Percentiles rank a stretch among this genome's conserved stretches.
Evolutionary conservation across 2,888 invertebrate genomes (phyloP).

Genomic region (Epsilonema sp.): DNA sequence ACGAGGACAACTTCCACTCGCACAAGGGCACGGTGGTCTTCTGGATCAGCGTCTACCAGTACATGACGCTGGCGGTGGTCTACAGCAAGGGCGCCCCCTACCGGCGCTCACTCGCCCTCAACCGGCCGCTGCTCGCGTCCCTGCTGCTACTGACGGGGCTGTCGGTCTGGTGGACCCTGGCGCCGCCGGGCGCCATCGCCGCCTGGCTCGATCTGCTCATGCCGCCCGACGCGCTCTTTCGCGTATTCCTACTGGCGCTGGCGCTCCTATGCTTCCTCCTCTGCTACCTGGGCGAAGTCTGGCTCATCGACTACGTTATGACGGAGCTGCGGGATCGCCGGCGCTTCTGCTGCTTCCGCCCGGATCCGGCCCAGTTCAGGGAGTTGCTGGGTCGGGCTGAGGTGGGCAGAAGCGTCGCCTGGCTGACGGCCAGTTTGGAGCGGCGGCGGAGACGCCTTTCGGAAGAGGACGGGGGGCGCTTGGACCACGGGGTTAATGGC

Average conservation of each 20-base stretch:
- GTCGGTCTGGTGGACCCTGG: slow-evolving; percentile 22
- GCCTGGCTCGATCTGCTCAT: slow-evolving; percentile 19
- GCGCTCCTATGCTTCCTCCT: slow-evolving; percentile 6
- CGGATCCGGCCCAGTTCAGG: too few relatives aligned
- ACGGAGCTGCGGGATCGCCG: not conserved
- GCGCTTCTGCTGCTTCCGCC: not conserved
- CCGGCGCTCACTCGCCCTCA: slow-evolving; percentile 27
- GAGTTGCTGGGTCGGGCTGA: too few relatives aligned
- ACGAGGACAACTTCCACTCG: slow-evolving; percentile 41
- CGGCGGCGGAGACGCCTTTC: too few relatives aligned
- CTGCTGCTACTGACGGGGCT: not conserved
- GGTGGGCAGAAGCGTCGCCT: too few relatives aligned
- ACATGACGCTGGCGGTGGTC: slow-evolving; percentile 52
- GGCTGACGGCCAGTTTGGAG: too few relatives aligned
- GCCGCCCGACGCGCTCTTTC: slow-evolving; percentile 4
- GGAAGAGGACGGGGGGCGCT: too few relatives aligned
- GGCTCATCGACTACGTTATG: slow-evolving; percentile 6
- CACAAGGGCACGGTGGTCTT: slow-evolving; percentile 63
- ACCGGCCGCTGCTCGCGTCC: not conserved
- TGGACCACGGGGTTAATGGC: too few relatives aligned
- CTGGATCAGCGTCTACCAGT: slow-evolving; percentile 53
- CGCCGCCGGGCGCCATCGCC: slow-evolving; percentile 23
- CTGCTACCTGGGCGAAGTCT: not conserved
- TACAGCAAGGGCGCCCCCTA: slow-evolving; percentile 61
- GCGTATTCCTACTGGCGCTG: slow-evolving; percentile 3